Evolutionary conservation across 2,797 vertebrate species (phyloP).

Genomic region (Nyctalus aviator): DNA sequence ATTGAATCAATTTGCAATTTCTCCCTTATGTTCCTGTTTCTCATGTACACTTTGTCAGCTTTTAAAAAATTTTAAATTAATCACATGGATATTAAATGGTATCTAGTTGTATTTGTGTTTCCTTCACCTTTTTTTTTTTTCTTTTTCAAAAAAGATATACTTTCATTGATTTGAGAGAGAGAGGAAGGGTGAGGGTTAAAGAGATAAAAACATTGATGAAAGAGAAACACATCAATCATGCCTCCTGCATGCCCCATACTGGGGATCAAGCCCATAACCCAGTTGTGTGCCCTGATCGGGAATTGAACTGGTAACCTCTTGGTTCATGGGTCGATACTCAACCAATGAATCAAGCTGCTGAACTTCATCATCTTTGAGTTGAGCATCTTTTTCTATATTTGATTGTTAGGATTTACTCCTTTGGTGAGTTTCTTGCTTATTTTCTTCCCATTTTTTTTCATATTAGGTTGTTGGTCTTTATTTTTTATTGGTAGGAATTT

Average conservation of each 20-base stretch:
- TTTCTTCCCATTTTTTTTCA: background rate
- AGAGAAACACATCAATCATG: too few species aligned
- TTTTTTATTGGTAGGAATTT: background rate
- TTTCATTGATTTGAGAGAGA: too few species aligned
- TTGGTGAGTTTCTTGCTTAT: constrained; percentile 6
- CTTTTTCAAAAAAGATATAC: too few species aligned
- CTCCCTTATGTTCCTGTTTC: background rate
- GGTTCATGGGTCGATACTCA: too few species aligned
- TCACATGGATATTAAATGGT: background rate
- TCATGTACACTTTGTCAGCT: background rate
- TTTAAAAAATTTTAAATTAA: background rate
- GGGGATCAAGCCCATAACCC: too few species aligned
- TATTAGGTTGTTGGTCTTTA: background rate
- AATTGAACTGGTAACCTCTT: too few species aligned
- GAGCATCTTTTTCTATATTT: background rate
- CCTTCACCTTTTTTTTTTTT: background rate
- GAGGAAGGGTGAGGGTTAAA: too few species aligned
- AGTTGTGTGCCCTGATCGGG: too few species aligned
- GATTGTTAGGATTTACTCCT: background rate
- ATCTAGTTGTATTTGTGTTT: constrained; percentile 17
- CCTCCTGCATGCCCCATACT: too few species aligned
- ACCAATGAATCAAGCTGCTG: too few species aligned
- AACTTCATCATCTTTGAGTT: background rate
- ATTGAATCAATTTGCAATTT: background rate
- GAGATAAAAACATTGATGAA: too few species aligned